Evolutionary conservation across 2,797 vertebrate genomes (phyloP).

Genomic region (Limosa lapponica): DNA sequence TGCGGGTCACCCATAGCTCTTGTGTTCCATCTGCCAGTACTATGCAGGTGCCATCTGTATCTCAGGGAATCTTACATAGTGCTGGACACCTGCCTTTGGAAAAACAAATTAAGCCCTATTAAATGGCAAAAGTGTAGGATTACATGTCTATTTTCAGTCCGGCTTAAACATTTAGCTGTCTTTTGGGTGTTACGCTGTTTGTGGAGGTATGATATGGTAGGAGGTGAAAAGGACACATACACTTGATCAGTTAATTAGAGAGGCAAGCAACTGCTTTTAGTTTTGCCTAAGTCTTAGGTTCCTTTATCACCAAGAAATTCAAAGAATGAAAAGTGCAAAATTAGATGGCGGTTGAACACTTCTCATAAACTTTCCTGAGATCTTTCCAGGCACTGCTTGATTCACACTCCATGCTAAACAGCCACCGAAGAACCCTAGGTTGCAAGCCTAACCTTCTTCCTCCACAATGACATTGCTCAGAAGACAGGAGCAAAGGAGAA

Average conservation of each 20-base stretch:
- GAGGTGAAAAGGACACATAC: background rate
- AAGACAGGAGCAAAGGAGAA: background rate
- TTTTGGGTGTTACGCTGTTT: background rate
- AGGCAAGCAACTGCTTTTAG: background rate
- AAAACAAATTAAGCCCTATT: background rate
- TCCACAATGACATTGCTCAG: background rate
- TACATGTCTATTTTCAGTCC: background rate
- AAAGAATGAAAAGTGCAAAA: background rate
- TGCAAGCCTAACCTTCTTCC: background rate
- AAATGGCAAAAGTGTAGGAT: background rate
- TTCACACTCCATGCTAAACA: background rate
- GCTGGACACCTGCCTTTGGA: background rate
- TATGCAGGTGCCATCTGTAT: background rate
- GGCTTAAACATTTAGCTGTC: background rate
- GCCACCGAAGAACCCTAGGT: background rate
- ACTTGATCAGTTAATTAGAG: background rate
- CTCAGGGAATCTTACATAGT: background rate
- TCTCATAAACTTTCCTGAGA: background rate
- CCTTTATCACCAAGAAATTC: background rate
- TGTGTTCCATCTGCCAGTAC: background rate
- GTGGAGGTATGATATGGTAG: background rate
- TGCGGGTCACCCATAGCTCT: rapidly evolving
- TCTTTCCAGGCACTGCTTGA: background rate
- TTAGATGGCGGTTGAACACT: background rate
- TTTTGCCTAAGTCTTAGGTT: background rate